Evolutionary conservation across 2,888 invertebrate genomes (phyloP), one percentile per base, ranked within the genome.

Genomic region (Drosophila fungiperda): DNA sequence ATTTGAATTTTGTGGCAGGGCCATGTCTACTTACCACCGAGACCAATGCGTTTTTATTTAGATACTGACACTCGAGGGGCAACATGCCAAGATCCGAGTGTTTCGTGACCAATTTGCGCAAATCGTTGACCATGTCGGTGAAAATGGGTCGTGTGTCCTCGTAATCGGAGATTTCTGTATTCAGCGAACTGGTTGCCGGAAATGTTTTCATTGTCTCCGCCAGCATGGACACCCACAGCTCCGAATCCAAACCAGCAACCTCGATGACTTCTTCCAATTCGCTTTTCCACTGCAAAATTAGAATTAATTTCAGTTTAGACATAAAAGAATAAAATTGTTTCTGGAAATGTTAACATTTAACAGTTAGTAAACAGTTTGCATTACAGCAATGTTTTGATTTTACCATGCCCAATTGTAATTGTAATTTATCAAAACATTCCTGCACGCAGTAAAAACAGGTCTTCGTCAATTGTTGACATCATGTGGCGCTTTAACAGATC

Each of bases 211-310:
- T 96, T 78, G 98, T 97, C 94, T 99, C 99, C 3, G 98, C 98
- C 79, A 99, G 94, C 97, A 98, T 98, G 7, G 98, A 97, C 40
- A 99, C 99, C 99, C 99, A 99, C 86, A 98, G 95, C 92, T 99
- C 99, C 12, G 97, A 97, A 94, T 99, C 99, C 87, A 97, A 94
- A 5, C 96, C 96, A 9, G 98, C 99, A 80, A 98, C 97, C 93
- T 98, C 97, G 82, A 99, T 95, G 78, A 99, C 98, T 92, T 98
- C 98, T 92, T 99, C 98, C 90, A 99, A 93, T 93, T 99, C 98
- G 80, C 95, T 94, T 93, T 96, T 95, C 99, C 99, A 99, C 98
- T 99, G 93, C 73, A 95, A 68, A 69, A 61, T n/a, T 8, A 26
- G 7, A 1, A 48, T 50, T 9, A 42, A n/a, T 33, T 20, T 26